These are phyloP conservation scores for Capitulum mitella DNA, from an alignment of 2,888 invertebrate species.

Conservation along the genomic window DNA sequence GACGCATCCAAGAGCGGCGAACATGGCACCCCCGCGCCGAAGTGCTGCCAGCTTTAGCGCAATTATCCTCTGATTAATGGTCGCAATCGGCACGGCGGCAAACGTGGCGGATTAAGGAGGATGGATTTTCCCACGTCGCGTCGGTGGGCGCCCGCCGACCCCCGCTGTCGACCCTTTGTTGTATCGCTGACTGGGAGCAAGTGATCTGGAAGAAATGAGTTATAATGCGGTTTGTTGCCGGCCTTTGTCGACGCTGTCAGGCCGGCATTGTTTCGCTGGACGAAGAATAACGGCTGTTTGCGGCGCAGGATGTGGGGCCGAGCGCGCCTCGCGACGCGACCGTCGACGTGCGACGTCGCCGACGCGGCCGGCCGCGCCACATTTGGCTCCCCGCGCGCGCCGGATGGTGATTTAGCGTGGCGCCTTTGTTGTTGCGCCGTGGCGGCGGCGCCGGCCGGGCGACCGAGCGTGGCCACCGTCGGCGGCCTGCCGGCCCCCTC, in stretches of 20 bases:
- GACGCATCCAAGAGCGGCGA: too few species aligned
- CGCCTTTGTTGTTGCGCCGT: not conserved
- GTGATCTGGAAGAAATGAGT: slow-evolving; percentile 24
- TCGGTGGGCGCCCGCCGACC: not conserved
- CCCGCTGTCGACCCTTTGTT: not conserved
- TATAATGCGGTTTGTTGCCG: slow-evolving; percentile 18
- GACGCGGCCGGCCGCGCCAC: slow-evolving; percentile 14
- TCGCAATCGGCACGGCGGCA: not conserved
- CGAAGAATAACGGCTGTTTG: slow-evolving; percentile 22
- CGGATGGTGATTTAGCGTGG: not conserved
- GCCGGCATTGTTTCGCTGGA: not conserved
- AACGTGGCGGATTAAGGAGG: not conserved
- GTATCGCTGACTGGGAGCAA: not conserved
- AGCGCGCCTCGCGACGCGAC: not conserved
- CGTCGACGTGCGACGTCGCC: slow-evolving; percentile 14
- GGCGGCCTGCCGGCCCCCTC: too few species aligned
- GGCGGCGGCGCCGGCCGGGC: not conserved
- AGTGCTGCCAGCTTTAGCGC: not conserved
- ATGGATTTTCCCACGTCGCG: not conserved
- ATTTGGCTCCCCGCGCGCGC: not conserved
- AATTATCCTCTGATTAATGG: not conserved
- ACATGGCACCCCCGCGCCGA: not conserved
- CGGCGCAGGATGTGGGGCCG: slow-evolving; percentile 8
- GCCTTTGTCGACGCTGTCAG: slow-evolving; percentile 11
- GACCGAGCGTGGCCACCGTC: not conserved